These are phyloP conservation scores for Turdus rufiventris DNA, from an alignment of 2,113 vertebrate species.

Conservation along the genomic window DNA sequence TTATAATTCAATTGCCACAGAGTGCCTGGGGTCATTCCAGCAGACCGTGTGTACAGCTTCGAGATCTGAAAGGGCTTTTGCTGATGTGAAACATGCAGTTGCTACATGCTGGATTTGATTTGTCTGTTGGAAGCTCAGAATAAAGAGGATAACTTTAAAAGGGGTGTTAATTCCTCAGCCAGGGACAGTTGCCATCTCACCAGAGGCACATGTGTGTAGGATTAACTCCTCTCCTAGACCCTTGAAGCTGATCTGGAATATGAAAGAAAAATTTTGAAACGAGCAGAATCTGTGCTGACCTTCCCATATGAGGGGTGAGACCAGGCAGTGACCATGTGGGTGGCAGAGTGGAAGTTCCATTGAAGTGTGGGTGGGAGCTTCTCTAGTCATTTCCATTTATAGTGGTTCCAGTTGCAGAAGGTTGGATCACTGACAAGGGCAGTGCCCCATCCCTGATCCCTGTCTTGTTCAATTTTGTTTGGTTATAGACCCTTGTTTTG, in stretches of 20 bases:
- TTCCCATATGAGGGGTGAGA: not conserved
- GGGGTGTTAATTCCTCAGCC: constrained; percentile 50
- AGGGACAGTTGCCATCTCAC: constrained; percentile 45
- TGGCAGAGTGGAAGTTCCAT: constrained; percentile 1
- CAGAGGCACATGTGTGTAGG: constrained; percentile 47
- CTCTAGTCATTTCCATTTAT: not conserved
- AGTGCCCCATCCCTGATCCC: not conserved
- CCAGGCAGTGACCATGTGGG: not conserved
- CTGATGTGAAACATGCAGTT: constrained; percentile 44
- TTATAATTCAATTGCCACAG: constrained; percentile 31
- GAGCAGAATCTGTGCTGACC: not conserved
- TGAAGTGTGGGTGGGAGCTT: not conserved
- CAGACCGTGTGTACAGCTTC: constrained; percentile 29
- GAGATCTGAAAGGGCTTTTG: constrained; percentile 33
- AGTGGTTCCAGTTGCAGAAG: not conserved
- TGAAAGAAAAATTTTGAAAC: not conserved
- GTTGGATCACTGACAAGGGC: not conserved
- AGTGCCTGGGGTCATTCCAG: constrained; percentile 43
- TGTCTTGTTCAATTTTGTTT: not conserved
- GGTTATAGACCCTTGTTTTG: not conserved
- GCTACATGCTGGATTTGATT: constrained; percentile 48
- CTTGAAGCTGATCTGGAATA: constrained; percentile 7
- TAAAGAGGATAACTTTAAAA: constrained; percentile 50
- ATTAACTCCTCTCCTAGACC: constrained; percentile 40
- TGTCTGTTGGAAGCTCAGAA: constrained; percentile 44